Conservation (phyloP, 2,888 invertebrate genomes). For the Brachyptera putata region DNA sequence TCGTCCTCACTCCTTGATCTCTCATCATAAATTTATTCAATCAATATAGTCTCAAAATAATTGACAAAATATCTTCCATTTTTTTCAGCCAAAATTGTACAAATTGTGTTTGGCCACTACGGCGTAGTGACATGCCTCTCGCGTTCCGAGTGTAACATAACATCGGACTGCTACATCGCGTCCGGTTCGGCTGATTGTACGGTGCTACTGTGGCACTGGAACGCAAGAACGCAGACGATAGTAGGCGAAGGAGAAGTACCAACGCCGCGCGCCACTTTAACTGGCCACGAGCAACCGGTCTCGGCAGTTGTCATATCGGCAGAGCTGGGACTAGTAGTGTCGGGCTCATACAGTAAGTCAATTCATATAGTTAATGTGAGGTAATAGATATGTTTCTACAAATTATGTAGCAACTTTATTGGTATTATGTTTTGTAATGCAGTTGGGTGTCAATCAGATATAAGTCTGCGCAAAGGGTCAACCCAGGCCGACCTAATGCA, state of each 20-base stretch:
- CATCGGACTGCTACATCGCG: slow-evolving; percentile 98
- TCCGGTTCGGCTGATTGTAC: slow-evolving; percentile 98
- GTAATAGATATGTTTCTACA: too few species aligned
- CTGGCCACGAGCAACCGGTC: slow-evolving; percentile 96
- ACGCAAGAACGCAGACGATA: slow-evolving; percentile 91
- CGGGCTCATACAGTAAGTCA: slow-evolving; percentile 70
- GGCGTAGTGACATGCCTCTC: slow-evolving; percentile 98
- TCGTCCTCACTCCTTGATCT: too few species aligned
- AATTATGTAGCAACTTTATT: too few species aligned
- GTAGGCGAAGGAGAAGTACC: slow-evolving; percentile 96
- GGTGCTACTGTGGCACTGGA: slow-evolving; percentile 98
- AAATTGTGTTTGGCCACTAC: slow-evolving; percentile 98
- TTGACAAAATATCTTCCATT: too few species aligned
- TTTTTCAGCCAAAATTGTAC: slow-evolving; percentile 84
- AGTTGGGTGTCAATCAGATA: too few species aligned
- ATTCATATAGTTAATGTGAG: too few species aligned
- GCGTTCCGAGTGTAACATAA: slow-evolving; percentile 96
- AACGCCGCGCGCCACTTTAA: slow-evolving; percentile 92
- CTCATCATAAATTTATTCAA: too few species aligned
- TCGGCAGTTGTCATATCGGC: slow-evolving; percentile 95
- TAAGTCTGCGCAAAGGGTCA: too few species aligned
- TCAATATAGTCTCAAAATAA: too few species aligned
- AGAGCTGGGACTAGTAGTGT: slow-evolving; percentile 94
- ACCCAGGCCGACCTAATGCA: too few species aligned
- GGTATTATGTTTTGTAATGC: too few species aligned